Conservation (phyloP, 2,797 vertebrate genomes). For the Takifugu ocellatus region DNA sequence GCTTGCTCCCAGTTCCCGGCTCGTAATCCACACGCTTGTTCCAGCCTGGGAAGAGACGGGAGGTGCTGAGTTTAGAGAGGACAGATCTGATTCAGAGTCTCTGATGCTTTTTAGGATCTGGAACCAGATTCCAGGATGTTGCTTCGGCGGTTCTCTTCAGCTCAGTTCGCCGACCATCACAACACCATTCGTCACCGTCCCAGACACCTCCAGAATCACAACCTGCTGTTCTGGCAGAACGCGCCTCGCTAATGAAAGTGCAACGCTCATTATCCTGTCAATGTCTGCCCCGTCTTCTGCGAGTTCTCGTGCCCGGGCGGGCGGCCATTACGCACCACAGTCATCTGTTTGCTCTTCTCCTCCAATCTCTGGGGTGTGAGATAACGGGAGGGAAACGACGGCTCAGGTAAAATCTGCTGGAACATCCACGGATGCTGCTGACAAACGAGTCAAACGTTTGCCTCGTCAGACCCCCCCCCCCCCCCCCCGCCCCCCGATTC, state of each 20-base stretch:
- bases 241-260: conserved; percentile 37
- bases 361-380: conserved; percentile 12
- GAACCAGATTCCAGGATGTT: conserved; percentile 12
- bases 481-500: not conserved
- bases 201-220: conserved; percentile 30
- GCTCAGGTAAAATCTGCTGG: conserved; percentile 22
- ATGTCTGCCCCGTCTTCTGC: conserved; percentile 37
- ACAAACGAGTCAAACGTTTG: not conserved
- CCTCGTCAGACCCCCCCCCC: not conserved
- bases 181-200: conserved; percentile 29
- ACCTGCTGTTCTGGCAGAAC: conserved; percentile 36
- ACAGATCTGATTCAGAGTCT: too few species aligned
- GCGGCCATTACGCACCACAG: conserved; percentile 34
- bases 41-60: conserved; percentile 78
- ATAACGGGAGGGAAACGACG: conserved; percentile 16
- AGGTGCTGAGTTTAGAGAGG: too few species aligned
- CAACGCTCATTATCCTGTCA: conserved; percentile 58
- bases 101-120: conserved; percentile 15
- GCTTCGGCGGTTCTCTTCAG: conserved; percentile 19
- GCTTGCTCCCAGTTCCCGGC: conserved; percentile 87
- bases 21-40: conserved; percentile 90
- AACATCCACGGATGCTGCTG: not conserved
- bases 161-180: conserved; percentile 27
- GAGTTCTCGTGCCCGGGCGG: conserved; percentile 36
- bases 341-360: conserved; percentile 13